Base-by-base conservation (phyloP, 2,888 invertebrate species). In the Limenitis camilla region DNA sequence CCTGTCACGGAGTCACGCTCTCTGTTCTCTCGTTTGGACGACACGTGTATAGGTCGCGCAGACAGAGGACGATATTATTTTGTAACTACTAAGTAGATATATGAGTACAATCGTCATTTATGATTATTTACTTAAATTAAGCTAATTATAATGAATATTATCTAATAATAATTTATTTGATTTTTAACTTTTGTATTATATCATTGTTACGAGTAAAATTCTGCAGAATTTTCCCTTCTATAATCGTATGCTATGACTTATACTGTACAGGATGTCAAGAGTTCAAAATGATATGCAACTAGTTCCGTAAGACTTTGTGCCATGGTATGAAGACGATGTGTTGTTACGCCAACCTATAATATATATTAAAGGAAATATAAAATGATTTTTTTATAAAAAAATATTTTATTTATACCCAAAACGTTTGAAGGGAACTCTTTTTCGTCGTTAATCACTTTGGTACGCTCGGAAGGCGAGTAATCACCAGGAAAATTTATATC, bases 71-170 rank as follows among this genome's bases (percentile, higher is more conserved):
- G 74, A 80, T 74, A 74, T 68, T 70, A 72, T 64, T 74, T 72
- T 78, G 86, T 87, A 86, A 81, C 86, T 87, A 87, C 86, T 81
- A 82, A 81, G 86, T 87, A 86, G 86, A 81, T 76, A 73, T 72
- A 70, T 64, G 62, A 61, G 63, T 65, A 63, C 71, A 76, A 71
- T 68, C 60, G 60, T 62, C 58, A 62, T 66, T 64, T 61, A 63
- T 63, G 64, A 67, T 73, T 71, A 65, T 72, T 72, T 71, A 71
- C 76, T 69, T 70, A 70, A 49, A 56, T 51, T 68, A 74, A 74
- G 67, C 74, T 72, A 39, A 39, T 19, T 65, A 69, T 68, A 62
- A 64, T 61, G 68, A 62, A 60, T 68, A 64, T 60, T 63, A 65
- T 56, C 46, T 50, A 54, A 40, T 36, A 31, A 45, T 45, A 48